Percentiles rank a stretch among this genome's conserved stretches.
Conservation (phyloP, 2,113 vertebrate species). For the Polypterus senegalus region DNA sequence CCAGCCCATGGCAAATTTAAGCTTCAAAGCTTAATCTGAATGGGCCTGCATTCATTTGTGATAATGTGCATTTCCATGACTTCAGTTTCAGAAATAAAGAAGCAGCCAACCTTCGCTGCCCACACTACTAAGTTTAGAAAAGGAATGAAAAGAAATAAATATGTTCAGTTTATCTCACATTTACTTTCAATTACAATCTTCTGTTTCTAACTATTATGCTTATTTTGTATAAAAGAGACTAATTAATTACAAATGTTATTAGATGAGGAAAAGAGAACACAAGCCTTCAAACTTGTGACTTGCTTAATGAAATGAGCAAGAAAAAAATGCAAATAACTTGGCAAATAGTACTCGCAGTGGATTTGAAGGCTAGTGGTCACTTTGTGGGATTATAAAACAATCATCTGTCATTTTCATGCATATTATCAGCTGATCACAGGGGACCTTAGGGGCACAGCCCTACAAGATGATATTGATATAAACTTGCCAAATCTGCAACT, state of each 20-base stretch:
- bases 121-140: too few relatives aligned
- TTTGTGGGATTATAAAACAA: not conserved
- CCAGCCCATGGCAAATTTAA: too few relatives aligned
- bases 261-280: not conserved
- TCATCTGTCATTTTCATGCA: not conserved
- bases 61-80: too few relatives aligned
- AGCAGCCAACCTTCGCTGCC: too few relatives aligned
- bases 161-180: too few relatives aligned
- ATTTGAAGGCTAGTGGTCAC: conserved; percentile 7
- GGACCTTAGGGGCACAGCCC: not conserved
- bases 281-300: not conserved
- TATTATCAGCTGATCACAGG: not conserved
- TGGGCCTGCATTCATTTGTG: too few relatives aligned
- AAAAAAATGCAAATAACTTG: conserved; percentile 4
- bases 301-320: not conserved
- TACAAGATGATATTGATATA: conserved; percentile 5
- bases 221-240: not conserved
- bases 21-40: too few relatives aligned
- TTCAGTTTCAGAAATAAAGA: too few relatives aligned
- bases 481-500: conserved; percentile 8
- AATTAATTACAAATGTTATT: not conserved
- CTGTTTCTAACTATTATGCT: too few relatives aligned
- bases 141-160: too few relatives aligned
- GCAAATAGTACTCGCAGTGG: conserved; percentile 2
- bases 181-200: too few relatives aligned